phyloP scores from a whole-genome alignment of 2,113 vertebrate genomes.

The Cyprinodon brontotheroides region DNA sequence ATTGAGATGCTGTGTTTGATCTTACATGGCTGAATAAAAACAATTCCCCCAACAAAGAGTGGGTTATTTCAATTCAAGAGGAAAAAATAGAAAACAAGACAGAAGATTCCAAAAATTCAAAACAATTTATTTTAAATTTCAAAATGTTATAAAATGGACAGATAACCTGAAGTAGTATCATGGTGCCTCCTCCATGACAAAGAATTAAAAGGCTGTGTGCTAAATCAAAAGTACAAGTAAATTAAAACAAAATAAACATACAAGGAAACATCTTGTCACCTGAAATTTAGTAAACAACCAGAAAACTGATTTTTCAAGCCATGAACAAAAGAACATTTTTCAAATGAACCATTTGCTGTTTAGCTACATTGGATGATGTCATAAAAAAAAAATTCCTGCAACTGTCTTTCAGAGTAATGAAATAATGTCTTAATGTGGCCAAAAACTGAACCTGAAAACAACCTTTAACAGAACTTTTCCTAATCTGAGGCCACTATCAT shows the following conservation, averaged over 20 bases:
- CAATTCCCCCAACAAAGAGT: too few relatives aligned
- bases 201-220: slow-evolving; percentile 4
- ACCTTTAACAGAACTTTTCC: not conserved
- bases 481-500: not conserved
- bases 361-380: not conserved
- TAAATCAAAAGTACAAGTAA: slow-evolving; percentile 49
- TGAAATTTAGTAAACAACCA: not conserved
- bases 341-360: not conserved
- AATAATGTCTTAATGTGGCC: not conserved
- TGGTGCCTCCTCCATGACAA: not conserved
- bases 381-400: not conserved
- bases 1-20: too few relatives aligned
- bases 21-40: too few relatives aligned
- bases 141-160: slow-evolving; percentile 74
- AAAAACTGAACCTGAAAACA: not conserved
- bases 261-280: not conserved
- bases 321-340: not conserved
- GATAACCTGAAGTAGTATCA: slow-evolving; percentile 45
- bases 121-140: slow-evolving; percentile 75
- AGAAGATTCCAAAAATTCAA: slow-evolving; percentile 53
- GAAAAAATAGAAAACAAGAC: not conserved
- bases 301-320: not conserved
- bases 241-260: slow-evolving; percentile 8
- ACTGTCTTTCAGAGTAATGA: too few relatives aligned
- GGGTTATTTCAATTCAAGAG: not conserved